Evolutionary conservation across 2,113 vertebrate genomes (phyloP).

Genomic region (Chunga burmeisteri): DNA sequence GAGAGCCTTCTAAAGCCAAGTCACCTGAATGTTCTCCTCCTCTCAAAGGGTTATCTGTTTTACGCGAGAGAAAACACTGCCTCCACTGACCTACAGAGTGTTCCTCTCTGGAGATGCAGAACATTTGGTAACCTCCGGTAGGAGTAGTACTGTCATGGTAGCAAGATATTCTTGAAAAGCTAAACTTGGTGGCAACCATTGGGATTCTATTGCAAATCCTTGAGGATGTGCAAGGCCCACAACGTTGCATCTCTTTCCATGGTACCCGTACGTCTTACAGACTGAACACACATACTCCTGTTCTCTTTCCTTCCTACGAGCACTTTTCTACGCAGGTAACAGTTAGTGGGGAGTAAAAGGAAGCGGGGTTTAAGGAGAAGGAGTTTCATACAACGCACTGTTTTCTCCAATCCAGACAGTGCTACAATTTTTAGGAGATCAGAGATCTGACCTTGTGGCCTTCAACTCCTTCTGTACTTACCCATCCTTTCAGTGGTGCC

Average conservation of each 20-base stretch:
- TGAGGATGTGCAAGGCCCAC: neutral
- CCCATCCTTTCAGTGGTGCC: slow-evolving; percentile 99
- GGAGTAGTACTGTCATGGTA: neutral
- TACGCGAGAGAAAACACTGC: neutral
- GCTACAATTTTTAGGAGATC: neutral
- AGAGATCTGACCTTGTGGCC: neutral
- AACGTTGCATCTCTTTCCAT: neutral
- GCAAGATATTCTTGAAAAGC: neutral
- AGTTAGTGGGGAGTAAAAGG: neutral
- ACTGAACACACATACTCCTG: accelerated
- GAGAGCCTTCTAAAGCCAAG: neutral
- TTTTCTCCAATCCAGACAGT: neutral
- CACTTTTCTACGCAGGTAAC: neutral
- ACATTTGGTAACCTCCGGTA: neutral
- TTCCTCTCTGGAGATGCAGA: neutral
- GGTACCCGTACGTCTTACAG: neutral
- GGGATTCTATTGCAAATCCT: neutral
- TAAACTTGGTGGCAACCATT: neutral
- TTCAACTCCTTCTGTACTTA: slow-evolving; percentile 77
- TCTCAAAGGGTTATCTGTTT: neutral
- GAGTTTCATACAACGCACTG: neutral
- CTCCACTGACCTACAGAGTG: neutral
- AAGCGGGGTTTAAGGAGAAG: neutral
- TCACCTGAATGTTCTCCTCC: neutral
- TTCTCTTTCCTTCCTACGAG: neutral